These are phyloP conservation scores for Laticauda colubrina DNA, from an alignment of 2,113 vertebrate genomes.

Conservation along the genomic window DNA sequence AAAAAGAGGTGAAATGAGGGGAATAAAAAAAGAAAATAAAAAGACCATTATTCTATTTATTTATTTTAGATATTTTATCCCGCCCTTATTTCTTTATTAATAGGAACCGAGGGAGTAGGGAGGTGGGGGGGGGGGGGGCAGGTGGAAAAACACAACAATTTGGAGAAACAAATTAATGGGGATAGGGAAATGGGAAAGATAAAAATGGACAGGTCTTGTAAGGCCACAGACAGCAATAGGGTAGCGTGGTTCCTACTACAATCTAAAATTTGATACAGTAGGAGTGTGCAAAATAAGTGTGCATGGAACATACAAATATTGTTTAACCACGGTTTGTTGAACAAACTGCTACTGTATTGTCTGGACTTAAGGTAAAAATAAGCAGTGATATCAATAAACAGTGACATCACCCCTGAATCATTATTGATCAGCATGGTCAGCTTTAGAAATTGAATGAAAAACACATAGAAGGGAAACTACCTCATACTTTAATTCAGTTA, in stretches of 20 bases:
- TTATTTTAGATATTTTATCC: neutral
- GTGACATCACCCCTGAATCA: neutral
- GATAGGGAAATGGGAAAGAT: neutral
- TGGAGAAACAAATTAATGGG: neutral
- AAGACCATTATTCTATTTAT: neutral
- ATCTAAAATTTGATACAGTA: neutral
- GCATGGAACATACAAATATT: neutral
- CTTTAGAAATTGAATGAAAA: no score
- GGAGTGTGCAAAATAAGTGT: neutral
- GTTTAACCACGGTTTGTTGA: neutral
- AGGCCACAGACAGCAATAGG: neutral
- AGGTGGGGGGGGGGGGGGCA: no score
- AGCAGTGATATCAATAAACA: neutral
- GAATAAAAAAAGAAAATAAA: neutral
- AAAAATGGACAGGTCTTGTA: neutral
- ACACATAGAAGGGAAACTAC: neutral
- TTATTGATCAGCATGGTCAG: neutral
- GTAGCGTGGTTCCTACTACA: neutral
- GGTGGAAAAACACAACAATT: neutral
- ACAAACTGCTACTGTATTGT: neutral
- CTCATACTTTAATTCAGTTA: neutral
- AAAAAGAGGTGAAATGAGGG: neutral
- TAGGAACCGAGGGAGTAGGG: accelerated
- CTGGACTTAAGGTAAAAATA: neutral
- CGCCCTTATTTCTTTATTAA: neutral